Percentiles rank a stretch among this genome's conserved stretches.
phyloP scores from a whole-genome alignment of 1,140 invertebrate species.

The Spodoptera litura region DNA sequence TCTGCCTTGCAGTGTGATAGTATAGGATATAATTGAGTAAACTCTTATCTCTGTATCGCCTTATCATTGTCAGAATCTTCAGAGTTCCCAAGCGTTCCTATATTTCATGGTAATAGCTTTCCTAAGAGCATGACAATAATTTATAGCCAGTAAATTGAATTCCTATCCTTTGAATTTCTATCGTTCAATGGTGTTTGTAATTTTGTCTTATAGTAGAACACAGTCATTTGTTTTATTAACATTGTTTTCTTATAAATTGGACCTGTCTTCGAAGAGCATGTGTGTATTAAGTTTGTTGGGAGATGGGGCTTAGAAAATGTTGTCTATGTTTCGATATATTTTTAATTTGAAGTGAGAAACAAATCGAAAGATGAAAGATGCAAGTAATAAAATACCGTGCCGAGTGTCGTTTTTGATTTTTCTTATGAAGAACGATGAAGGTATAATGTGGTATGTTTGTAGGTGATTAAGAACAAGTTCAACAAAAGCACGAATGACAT shows the following conservation, averaged over 20 bases:
- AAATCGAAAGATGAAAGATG: no score
- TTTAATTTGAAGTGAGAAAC: no score
- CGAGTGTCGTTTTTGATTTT: no score
- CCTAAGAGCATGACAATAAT: constrained; percentile 40
- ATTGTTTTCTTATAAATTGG: constrained; percentile 13
- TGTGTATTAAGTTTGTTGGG: neutral
- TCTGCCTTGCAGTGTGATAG: neutral
- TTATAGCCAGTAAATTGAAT: constrained; percentile 46
- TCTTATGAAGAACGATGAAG: no score
- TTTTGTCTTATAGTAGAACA: constrained; percentile 2
- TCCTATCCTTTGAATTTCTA: constrained; percentile 45
- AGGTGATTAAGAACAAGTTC: no score
- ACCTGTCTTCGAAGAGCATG: neutral
- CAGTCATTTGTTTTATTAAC: constrained; percentile 30
- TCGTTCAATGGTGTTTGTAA: constrained; percentile 44
- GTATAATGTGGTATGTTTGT: no score
- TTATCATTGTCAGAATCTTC: constrained; percentile 39
- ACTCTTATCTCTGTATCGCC: constrained; percentile 33
- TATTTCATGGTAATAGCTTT: constrained; percentile 48
- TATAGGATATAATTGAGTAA: constrained; percentile 1
- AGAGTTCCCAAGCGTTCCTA: constrained; percentile 19
- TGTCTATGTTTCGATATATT: neutral
- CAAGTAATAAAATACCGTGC: no score
- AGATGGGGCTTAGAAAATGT: neutral
- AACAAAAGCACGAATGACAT: no score